These are phyloP conservation scores for Brachionichthys hirsutus DNA, from an alignment of 2,113 vertebrate species.

Conservation along the genomic window DNA sequence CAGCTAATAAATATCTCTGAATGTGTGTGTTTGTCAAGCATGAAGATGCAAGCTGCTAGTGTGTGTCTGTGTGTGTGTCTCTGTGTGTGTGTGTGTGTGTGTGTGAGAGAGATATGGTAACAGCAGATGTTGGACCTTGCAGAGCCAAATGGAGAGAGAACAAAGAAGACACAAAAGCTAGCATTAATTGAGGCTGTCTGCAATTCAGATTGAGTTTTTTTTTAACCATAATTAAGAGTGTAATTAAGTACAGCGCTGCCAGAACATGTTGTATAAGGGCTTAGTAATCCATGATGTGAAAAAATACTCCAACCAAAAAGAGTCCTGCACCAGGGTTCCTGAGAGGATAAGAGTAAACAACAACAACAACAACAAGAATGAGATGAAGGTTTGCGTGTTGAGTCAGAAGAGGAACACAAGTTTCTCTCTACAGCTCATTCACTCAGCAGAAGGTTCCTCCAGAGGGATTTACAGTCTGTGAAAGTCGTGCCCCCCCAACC, in stretches of 20 bases:
- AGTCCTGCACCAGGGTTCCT: no score
- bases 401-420: no score
- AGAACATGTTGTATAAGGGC: not conserved
- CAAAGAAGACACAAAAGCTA: constrained; percentile 15
- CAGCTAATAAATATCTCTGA: constrained; percentile 26
- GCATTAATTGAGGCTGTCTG: not conserved
- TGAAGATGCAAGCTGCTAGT: constrained; percentile 33
- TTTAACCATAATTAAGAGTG: not conserved
- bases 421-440: no score
- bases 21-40: constrained; percentile 16
- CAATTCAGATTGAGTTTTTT: not conserved
- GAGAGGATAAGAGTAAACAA: not conserved
- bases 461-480: no score
- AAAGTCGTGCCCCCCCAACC: no score
- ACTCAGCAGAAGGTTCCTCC: no score
- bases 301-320: not conserved
- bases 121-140: constrained; percentile 34
- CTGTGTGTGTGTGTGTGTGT: constrained; percentile 12
- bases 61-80: not conserved
- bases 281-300: not conserved
- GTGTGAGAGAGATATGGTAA: constrained; percentile 1
- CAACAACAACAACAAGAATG: no score
- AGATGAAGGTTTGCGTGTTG: no score
- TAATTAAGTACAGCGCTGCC: constrained; percentile 1
- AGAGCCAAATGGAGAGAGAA: constrained; percentile 8